Base-by-base conservation (phyloP, 2,888 invertebrate species). In the Eilema sororculum region DNA sequence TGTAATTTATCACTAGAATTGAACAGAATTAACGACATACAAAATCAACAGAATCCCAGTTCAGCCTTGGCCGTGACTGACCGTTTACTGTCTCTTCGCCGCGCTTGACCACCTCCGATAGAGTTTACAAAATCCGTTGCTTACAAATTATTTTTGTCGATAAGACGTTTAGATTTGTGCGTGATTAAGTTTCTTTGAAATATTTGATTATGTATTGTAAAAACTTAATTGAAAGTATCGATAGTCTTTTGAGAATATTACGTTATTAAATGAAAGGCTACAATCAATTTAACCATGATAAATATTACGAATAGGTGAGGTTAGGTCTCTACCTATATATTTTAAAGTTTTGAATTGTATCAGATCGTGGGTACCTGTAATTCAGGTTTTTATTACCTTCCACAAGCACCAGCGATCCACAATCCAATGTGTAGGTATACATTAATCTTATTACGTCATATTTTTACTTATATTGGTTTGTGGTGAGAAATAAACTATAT, bases 1-100 rank as follows among this genome's bases (percentile, higher is more conserved):
- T 57, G 20, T 57, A 58, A 65, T 37, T 37, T n/a, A 58, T 25
- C 25, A 65, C 24, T 57, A 41, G 37, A 58, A 75, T 82, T 84
- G 86, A 84, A 83, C 79, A 80, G 77, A 74, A 85, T n/a, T 83
- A 65, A 65, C 60, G 28, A 65, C 57, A 65, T 33, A 56, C 33
- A 72, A 78, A 75, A 33, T 60, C 28, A 60, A 84, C 82, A 75
- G 84, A 90, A 84, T 83, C 79, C 80, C 74, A 83, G 87, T 89
- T 92, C 86, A 90, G 89, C 95, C 94, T 95, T 95, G 95, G 90
- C 94, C 90, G 89, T 95, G 93, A 95, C 92, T 92, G 93, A 83
- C 89, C 93, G 90, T 92, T 94, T 92, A 93, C 93, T 93, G 92
- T 87, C 88, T 81, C 79, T 80, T 76, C 84, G 90, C 85, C 89